Evolutionary conservation across 2,888 invertebrate species (phyloP).

Genomic region (Zygogramma bicolorata): DNA sequence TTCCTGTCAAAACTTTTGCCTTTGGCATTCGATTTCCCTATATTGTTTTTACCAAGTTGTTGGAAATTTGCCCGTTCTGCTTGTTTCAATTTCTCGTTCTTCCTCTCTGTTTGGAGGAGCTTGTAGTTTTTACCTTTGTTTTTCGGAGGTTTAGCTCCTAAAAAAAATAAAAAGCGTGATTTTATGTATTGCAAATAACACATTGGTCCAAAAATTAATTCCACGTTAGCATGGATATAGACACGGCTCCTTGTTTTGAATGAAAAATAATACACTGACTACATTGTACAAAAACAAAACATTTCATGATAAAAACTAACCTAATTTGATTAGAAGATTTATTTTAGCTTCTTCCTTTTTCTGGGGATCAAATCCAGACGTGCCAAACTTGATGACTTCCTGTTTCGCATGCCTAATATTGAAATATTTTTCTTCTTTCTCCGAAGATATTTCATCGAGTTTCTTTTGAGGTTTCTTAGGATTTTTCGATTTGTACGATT

Average conservation of each 20-base stretch:
- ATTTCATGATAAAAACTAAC: conserved; percentile 60
- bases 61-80: conserved; percentile 68
- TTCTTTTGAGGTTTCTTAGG: conserved; percentile 41
- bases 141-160: conserved; percentile 84
- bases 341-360: conserved; percentile 85
- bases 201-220: neutral
- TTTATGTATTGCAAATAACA: no score
- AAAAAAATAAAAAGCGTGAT: conserved; percentile 34
- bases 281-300: no score
- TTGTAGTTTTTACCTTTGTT: conserved; percentile 80
- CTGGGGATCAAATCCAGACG: conserved; percentile 78
- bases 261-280: no score
- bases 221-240: neutral
- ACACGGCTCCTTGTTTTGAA: no score
- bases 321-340: conserved; percentile 82
- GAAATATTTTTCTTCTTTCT: conserved; percentile 66
- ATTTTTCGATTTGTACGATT: conserved; percentile 70
- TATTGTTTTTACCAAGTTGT: conserved; percentile 72
- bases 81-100: conserved; percentile 68
- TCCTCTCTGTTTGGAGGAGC: conserved; percentile 73
- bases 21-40: conserved; percentile 71
- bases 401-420: conserved; percentile 83
- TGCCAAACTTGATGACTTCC: conserved; percentile 88
- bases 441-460: conserved; percentile 42
- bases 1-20: conserved; percentile 68